A percentile compares a stretch with the other conserved stretches of the same genome.
Evolutionary conservation across 2,797 vertebrate species (phyloP).

Genomic region (Centropyge bicolor): DNA sequence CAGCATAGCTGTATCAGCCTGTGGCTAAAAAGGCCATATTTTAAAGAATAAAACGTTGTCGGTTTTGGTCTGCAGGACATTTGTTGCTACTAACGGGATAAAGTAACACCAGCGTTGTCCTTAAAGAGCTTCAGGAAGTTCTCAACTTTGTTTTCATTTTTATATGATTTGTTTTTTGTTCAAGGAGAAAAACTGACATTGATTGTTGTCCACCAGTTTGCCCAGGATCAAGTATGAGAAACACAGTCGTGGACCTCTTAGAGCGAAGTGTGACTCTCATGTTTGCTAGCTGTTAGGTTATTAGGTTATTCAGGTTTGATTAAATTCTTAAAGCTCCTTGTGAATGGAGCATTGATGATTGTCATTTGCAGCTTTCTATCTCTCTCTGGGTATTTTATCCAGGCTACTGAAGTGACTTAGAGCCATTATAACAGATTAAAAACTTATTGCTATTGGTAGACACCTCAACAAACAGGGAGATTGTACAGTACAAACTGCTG

Average conservation of each 20-base stretch:
- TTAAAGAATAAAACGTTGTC: background rate
- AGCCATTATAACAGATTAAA: conserved; percentile 75
- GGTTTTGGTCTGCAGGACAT: conserved; percentile 27
- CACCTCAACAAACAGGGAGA: conserved; percentile 67
- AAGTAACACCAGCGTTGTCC: conserved; percentile 25
- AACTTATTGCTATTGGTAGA: conserved; percentile 62
- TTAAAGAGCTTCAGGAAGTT: conserved; percentile 21
- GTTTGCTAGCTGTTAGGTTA: conserved; percentile 73
- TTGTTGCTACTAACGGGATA: conserved; percentile 18
- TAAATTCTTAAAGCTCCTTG: conserved; percentile 83
- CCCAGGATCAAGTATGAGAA: conserved; percentile 61
- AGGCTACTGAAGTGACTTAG: conserved; percentile 82
- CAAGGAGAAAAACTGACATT: conserved; percentile 7
- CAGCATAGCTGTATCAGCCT: background rate
- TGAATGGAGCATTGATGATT: conserved; percentile 86
- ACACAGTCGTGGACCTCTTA: conserved; percentile 48
- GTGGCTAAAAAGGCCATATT: background rate
- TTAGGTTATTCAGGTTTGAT: conserved; percentile 94
- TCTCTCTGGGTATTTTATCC: conserved; percentile 80
- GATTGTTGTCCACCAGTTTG: conserved; percentile 37
- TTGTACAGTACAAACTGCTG: conserved; percentile 72
- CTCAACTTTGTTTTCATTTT: conserved; percentile 4
- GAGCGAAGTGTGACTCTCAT: conserved; percentile 74
- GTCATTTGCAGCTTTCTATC: conserved; percentile 91
- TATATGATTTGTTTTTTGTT: conserved; percentile 15